Conservation (phyloP, 2,113 vertebrate genomes). For the Peromyscus californicus region DNA sequence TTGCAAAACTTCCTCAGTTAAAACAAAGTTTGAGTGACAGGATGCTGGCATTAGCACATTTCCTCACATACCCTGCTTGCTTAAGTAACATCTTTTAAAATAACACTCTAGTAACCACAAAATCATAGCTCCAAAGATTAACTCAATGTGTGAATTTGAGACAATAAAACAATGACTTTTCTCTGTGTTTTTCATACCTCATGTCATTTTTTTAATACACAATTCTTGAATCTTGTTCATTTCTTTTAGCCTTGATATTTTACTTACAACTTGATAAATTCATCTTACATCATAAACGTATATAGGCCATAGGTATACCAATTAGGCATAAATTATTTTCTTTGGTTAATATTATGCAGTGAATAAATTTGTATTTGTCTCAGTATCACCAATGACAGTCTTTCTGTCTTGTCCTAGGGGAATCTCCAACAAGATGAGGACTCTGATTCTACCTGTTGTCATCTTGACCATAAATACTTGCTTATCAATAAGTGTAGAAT, state of each 20-base stretch:
- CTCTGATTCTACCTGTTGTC: conserved; percentile 9
- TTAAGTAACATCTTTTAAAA: neutral
- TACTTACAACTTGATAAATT: conserved; percentile 5
- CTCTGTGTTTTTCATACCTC: neutral
- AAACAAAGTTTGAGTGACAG: neutral
- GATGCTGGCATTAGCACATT: neutral
- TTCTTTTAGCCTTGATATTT: neutral
- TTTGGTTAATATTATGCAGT: conserved; percentile 40
- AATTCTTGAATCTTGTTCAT: neutral
- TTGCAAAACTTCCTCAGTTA: neutral
- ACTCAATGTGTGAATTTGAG: neutral
- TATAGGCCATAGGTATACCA: neutral
- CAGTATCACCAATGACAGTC: neutral
- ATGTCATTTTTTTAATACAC: neutral
- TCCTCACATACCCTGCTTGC: neutral
- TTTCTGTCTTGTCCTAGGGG: neutral
- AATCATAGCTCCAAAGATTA: neutral
- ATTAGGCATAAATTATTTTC: neutral
- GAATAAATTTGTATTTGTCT: neutral
- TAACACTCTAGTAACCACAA: neutral
- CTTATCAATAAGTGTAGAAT: neutral
- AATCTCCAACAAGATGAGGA: conserved; percentile 47
- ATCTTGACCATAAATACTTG: conserved; percentile 25
- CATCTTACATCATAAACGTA: neutral
- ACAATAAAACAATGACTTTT: neutral